Evolutionary conservation across 2,888 invertebrate genomes (phyloP), one percentile per base, ranked within the genome.

Genomic region (Frankliniella intonsa): DNA sequence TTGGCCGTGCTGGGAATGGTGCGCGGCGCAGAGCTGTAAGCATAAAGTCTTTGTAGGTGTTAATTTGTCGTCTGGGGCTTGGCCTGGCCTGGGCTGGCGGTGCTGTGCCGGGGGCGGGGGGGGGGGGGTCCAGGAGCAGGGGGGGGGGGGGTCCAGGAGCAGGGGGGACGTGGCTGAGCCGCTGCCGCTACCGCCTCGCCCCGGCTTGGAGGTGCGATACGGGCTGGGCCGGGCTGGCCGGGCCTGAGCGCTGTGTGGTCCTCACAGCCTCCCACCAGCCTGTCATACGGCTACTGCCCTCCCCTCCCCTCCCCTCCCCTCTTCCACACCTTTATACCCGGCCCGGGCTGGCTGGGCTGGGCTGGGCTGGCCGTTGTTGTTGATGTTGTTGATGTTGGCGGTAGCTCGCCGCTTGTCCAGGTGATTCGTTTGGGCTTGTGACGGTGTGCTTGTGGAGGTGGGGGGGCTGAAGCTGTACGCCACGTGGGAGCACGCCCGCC

Each of bases 21-120:
- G 38, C 38, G 38, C 3, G 2, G 38, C 38, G 38, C 38, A 38
- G 3, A 62, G 62, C 62, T 17, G 19, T 17, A n/a, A 17, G 62
- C 62, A 62, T 76, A 76, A 22, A 76, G 69, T 76, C 69, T 22
- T 76, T 76, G 69, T 76, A 76, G 69, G 69, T 76, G 69, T 76
- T 76, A 76, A 76, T 76, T 76, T 76, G 69, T 76, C 69, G 69
- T 25, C 55, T 38, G 38, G 38, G 38, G 38, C 38, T 5, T 38
- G 38, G 38, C 38, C 38, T 38, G 38, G 38, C 3, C 38, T 5
- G 38, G 38, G 38, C 38, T 38, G 38, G 38, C 38, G 3, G 38
- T 2, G 38, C 38, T 38, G 38, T 2, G 38, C 38, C 38, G 38
- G 38, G 38, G 3, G 3, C 5, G 38, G 38, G 38, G n/a, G n/a